Evolutionary conservation across 2,113 vertebrate species (phyloP).

Genomic region (Mirza zaza): DNA sequence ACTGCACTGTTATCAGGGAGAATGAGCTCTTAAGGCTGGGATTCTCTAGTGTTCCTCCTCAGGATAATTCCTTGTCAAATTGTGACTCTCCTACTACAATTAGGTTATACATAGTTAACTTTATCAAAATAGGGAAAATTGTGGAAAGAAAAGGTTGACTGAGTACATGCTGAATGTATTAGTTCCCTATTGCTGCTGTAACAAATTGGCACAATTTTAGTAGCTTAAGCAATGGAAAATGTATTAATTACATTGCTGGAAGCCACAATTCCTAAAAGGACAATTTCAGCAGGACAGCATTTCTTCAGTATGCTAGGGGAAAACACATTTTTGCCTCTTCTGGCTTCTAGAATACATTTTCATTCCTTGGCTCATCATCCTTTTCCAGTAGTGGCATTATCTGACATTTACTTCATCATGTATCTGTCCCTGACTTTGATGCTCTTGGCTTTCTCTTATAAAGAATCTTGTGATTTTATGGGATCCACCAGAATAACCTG

Average conservation of each 20-base stretch:
- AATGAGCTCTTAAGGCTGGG: not conserved
- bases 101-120: not conserved
- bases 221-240: not conserved
- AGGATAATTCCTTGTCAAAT: not conserved
- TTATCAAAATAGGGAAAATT: not conserved
- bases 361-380: accelerated
- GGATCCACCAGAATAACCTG: accelerated
- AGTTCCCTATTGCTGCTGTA: not conserved
- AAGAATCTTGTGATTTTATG: not conserved
- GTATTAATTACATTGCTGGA: not conserved
- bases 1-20: not conserved
- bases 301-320: not conserved
- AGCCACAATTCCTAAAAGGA: not conserved
- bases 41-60: not conserved
- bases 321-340: not conserved
- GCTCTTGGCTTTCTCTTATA: not conserved
- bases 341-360: not conserved
- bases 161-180: not conserved
- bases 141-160: not conserved
- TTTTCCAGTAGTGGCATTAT: not conserved
- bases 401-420: not conserved
- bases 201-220: not conserved
- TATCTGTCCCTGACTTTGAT: not conserved
- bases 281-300: not conserved
- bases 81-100: not conserved